Percentiles rank a stretch among this genome's conserved stretches.
Conservation (phyloP, 2,888 invertebrate genomes). For the Eupithecia exiguata region DNA sequence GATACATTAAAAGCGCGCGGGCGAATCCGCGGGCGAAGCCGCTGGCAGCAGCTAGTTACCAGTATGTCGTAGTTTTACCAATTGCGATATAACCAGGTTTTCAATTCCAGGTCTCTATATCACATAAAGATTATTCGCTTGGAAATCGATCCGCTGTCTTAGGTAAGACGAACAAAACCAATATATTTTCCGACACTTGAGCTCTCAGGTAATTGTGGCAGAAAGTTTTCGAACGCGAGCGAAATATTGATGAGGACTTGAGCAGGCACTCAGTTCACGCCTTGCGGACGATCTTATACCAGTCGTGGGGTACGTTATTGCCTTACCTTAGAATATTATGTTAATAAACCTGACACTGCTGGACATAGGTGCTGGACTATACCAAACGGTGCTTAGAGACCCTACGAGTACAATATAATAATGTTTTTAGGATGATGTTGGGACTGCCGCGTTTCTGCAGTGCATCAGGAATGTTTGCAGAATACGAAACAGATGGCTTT, state of each 20-base stretch:
- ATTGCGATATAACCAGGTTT: not conserved
- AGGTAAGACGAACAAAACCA: constrained; percentile 76
- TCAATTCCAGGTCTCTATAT: constrained; percentile 20
- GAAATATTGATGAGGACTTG: constrained; percentile 72
- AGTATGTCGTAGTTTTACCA: not conserved
- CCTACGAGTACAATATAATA: too few species aligned
- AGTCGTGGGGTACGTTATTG: constrained; percentile 25
- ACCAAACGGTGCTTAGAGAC: too few species aligned
- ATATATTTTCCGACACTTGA: constrained; percentile 83
- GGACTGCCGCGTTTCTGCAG: too few species aligned
- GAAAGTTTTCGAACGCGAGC: constrained; percentile 80
- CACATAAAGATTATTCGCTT: constrained; percentile 55
- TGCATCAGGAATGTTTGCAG: too few species aligned
- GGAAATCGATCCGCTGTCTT: constrained; percentile 65
- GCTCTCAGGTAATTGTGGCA: constrained; percentile 84
- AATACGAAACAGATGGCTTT: too few species aligned
- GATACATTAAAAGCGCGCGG: too few species aligned
- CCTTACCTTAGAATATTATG: constrained; percentile 17
- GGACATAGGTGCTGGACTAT: too few species aligned
- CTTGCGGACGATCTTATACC: constrained; percentile 42
- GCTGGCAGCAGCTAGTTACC: too few species aligned
- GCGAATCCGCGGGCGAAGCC: too few species aligned
- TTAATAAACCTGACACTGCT: constrained; percentile 3
- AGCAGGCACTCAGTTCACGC: constrained; percentile 52
- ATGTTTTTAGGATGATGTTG: too few species aligned